Evolutionary conservation across 2,888 invertebrate species (phyloP), one percentile per base, ranked within the genome.

Genomic region (Melieria omissa): DNA sequence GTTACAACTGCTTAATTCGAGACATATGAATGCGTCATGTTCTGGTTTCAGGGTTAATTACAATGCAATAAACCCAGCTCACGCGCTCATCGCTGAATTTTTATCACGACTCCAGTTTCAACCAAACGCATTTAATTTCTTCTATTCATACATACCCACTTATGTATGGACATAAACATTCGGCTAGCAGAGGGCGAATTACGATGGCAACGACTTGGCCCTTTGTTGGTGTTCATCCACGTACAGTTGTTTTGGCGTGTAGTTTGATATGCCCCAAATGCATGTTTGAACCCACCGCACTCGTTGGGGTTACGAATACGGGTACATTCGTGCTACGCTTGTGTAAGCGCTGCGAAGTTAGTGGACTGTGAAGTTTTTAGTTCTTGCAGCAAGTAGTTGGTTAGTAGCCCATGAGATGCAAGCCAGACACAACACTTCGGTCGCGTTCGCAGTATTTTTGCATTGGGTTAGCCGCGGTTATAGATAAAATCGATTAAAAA

Each of bases 271-370:
- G 71, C 47, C 47, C 41, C 46, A 47, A 52, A 52, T 52, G 52
- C 14, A 8, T 12, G 12, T 49, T 29, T 54, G 65, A 42, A 52
- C 29, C 16, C 42, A 12, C 12, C 49, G 9, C 29, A 16, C 9
- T 41, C 10, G 41, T 12, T 52, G 16, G 16, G 47, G 8, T n/a
- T 46, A 14, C 16, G 46, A 8, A 63, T 14, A n/a, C 14, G 14
- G 12, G n/a, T 41, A n/a, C 14, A 46, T 9, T 14, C 44, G 5
- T 42, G 14, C 41, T 45, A 47, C 45, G 47, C 67, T 68, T 65
- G 70, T 74, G 70, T 71, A 69, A 74, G 74, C 73, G 76, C n/a
- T 52, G 73, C 75, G 77, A 76, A 79, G 70, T 73, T 72, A 71
- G 61, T 65, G 73, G 70, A 64, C 65, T 75, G 62, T 65, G 49